phyloP scores from a whole-genome alignment of 2,888 invertebrate genomes.

The Zygaena filipendulae region DNA sequence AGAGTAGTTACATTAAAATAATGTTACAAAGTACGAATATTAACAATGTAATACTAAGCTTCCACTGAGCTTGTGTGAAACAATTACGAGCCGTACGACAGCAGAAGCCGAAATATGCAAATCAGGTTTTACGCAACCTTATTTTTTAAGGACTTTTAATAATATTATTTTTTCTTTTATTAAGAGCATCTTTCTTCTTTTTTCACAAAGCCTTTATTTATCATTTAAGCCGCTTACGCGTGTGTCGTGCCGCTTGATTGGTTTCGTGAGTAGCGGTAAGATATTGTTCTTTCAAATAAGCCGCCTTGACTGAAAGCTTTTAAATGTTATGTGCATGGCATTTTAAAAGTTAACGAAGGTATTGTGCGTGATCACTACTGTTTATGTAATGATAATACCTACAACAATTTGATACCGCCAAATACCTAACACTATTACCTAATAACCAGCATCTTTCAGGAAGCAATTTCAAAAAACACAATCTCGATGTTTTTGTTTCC shows the following conservation, averaged over 20 bases:
- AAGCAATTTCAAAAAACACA: too few species aligned
- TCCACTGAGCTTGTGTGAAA: too few species aligned
- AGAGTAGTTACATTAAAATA: too few species aligned
- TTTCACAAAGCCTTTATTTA: constrained; percentile 18
- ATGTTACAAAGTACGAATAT: too few species aligned
- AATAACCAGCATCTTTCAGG: too few species aligned
- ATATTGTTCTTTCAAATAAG: constrained; percentile 44
- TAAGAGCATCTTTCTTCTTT: constrained; percentile 16
- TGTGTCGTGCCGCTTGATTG: constrained; percentile 45
- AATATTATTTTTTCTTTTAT: constrained; percentile 19
- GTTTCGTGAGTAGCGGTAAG: constrained; percentile 44
- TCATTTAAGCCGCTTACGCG: constrained; percentile 21
- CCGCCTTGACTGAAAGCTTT: constrained; percentile 48
- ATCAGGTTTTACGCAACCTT: constrained; percentile 24
- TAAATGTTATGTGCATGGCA: too few species aligned
- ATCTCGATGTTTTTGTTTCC: too few species aligned
- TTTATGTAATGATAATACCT: constrained; percentile 5
- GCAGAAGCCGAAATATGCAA: constrained; percentile 45
- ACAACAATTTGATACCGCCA: neutral
- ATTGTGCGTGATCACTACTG: constrained; percentile 13
- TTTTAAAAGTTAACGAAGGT: constrained; percentile 12
- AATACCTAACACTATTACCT: too few species aligned
- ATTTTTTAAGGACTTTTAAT: constrained; percentile 22
- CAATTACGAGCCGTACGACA: too few species aligned
- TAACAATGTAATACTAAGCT: too few species aligned